Percentiles rank a stretch among this genome's conserved stretches.
Evolutionary conservation across 2,888 invertebrate species (phyloP).

Genomic region (Lasioglossum vierecki): DNA sequence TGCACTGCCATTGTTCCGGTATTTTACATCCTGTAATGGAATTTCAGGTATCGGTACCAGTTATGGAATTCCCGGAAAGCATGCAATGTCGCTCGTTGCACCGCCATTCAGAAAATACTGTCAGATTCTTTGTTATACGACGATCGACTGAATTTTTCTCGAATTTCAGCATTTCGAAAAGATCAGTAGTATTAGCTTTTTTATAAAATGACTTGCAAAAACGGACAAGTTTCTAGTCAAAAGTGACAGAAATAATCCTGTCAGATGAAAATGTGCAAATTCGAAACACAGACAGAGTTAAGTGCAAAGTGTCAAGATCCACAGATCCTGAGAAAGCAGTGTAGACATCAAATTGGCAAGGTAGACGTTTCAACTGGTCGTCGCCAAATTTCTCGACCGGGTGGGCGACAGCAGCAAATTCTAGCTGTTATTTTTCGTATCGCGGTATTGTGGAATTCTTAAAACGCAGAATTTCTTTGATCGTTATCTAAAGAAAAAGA

Average conservation of each 20-base stretch:
- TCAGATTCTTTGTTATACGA: background rate
- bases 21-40: conserved; percentile 26
- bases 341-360: background rate
- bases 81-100: background rate
- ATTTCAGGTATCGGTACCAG: conserved; percentile 12
- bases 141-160: background rate
- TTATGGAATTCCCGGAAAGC: conserved; percentile 12
- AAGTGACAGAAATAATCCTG: background rate
- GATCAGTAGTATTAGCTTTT: background rate
- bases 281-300: background rate
- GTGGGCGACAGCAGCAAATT: background rate
- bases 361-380: background rate
- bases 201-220: too few relatives aligned
- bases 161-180: background rate
- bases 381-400: background rate
- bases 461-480: background rate
- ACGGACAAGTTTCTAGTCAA: too few relatives aligned
- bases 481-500: background rate
- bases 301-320: background rate
- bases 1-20: background rate
- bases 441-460: background rate
- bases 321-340: background rate
- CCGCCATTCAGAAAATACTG: conserved; percentile 8
- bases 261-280: background rate
- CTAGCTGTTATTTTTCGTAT: background rate